phyloP scores from a whole-genome alignment of 1,140 invertebrate genomes.

The Megalopta genalis region DNA sequence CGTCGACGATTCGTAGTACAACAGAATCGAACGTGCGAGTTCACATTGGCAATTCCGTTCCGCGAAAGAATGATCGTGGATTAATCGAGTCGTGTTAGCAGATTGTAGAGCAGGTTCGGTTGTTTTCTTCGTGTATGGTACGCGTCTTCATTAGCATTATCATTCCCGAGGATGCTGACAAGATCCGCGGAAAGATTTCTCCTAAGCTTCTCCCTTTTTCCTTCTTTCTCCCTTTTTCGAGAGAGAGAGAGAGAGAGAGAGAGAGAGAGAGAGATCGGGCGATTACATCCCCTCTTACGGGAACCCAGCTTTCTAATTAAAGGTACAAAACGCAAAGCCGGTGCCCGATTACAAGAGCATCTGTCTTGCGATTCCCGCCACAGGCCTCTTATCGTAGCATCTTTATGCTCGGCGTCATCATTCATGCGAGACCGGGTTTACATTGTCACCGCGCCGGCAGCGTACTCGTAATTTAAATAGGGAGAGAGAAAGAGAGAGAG shows the following conservation, averaged over 20 bases:
- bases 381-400: slow-evolving; percentile 9
- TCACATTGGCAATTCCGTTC: background rate
- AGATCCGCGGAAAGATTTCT: slow-evolving; percentile 9
- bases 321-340: background rate
- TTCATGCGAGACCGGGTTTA: slow-evolving; percentile 14
- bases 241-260: too few relatives aligned
- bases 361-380: slow-evolving; percentile 3
- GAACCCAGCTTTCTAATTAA: slow-evolving; percentile 14
- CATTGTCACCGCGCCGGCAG: slow-evolving; percentile 16
- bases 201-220: background rate
- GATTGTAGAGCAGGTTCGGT: background rate
- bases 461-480: slow-evolving; percentile 30
- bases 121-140: background rate
- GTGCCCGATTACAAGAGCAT: slow-evolving; percentile 19
- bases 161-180: background rate
- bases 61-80: background rate
- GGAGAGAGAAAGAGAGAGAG: too few relatives aligned
- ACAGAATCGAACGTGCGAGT: too few relatives aligned
- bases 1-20: too few relatives aligned
- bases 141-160: background rate
- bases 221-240: too few relatives aligned
- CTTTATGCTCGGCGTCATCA: slow-evolving; percentile 13
- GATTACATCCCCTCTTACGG: too few relatives aligned
- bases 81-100: background rate
- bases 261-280: too few relatives aligned